phyloP scores from a whole-genome alignment of 2,113 vertebrate genomes.

The Regulus satrapa region DNA sequence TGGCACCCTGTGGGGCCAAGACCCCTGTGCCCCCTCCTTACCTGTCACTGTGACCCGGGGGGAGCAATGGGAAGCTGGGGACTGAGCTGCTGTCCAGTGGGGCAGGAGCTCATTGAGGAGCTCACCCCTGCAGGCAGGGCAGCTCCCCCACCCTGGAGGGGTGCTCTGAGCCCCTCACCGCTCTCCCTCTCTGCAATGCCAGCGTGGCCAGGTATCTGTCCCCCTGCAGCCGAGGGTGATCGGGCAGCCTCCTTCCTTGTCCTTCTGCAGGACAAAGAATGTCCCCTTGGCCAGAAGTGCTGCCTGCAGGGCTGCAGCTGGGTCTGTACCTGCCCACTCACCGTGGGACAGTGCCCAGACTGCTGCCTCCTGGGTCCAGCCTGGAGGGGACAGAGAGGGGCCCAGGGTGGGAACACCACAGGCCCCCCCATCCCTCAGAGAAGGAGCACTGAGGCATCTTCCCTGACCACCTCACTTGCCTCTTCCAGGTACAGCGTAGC shows the following conservation, averaged over 20 bases:
- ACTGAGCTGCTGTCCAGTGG: background rate
- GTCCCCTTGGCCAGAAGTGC: background rate
- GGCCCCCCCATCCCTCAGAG: background rate
- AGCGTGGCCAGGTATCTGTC: background rate
- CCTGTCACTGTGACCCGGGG: rapidly evolving
- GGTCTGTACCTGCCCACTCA: rapidly evolving
- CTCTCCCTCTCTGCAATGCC: background rate
- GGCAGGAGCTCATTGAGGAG: background rate
- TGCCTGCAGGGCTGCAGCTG: background rate
- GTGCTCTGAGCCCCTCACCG: background rate
- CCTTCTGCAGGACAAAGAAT: slow-evolving; percentile 13
- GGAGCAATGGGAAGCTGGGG: rapidly evolving
- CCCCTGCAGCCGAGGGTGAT: background rate
- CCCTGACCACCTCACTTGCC: background rate
- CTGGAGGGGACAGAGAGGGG: background rate
- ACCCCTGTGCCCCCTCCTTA: rapidly evolving
- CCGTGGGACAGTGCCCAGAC: background rate
- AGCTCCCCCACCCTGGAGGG: background rate
- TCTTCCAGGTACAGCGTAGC: background rate
- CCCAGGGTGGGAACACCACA: background rate
- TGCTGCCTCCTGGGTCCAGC: background rate
- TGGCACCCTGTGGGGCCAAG: rapidly evolving
- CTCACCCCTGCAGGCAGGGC: background rate
- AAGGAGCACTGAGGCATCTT: background rate
- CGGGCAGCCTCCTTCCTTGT: background rate